A percentile compares a stretch with the other conserved stretches of the same genome.
These are phyloP conservation scores for Aphelenchoides besseyi DNA, from an alignment of 1,140 invertebrate species.

Conservation along the genomic window DNA sequence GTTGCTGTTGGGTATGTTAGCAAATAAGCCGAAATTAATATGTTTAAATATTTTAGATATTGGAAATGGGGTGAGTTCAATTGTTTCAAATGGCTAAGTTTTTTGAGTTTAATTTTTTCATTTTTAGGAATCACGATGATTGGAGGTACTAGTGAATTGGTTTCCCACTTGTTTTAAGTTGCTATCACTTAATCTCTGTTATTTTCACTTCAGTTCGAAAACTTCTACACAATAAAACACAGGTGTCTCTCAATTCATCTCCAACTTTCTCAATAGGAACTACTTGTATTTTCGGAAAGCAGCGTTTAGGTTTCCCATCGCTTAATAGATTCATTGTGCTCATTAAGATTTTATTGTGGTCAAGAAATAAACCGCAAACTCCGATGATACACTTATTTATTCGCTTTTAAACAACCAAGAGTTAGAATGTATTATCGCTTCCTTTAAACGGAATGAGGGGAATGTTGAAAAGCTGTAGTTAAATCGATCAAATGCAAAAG, in stretches of 20 bases:
- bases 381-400: background rate
- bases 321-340: background rate
- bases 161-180: conserved; percentile 31
- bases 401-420: background rate
- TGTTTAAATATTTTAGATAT: background rate
- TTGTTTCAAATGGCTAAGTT: background rate
- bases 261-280: too few relatives aligned
- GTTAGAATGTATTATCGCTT: background rate
- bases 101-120: background rate
- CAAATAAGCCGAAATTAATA: background rate
- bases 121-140: conserved; percentile 41
- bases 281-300: too few relatives aligned
- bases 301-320: too few relatives aligned
- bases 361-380: background rate
- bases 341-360: background rate
- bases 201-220: background rate
- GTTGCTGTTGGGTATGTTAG: conserved; percentile 51
- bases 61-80: conserved; percentile 51
- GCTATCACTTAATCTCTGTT: background rate
- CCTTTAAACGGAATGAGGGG: too few relatives aligned
- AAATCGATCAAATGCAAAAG: background rate
- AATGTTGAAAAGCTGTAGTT: too few relatives aligned
- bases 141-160: conserved; percentile 45
- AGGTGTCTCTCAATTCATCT: too few relatives aligned
- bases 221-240: too few relatives aligned